Conservation (phyloP, 2,888 invertebrate genomes). For the Phaonia tiefii region DNA sequence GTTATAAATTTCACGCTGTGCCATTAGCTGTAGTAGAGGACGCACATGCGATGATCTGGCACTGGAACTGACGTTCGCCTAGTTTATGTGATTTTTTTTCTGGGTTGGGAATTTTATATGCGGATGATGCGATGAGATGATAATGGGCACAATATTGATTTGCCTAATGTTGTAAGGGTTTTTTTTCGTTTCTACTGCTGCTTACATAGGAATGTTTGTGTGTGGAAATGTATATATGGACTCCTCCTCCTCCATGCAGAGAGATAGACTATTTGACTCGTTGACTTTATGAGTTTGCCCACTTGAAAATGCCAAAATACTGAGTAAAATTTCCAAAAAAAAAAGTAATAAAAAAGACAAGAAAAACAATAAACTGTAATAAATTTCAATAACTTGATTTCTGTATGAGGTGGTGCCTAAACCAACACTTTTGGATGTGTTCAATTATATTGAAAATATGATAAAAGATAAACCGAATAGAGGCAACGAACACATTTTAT, state of each 20-base stretch:
- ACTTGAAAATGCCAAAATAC: slow-evolving; percentile 31
- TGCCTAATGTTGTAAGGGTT: slow-evolving; percentile 18
- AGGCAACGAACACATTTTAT: slow-evolving; percentile 12
- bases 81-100: not conserved
- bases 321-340: not conserved
- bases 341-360: not conserved
- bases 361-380: slow-evolving; percentile 25
- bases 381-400: slow-evolving; percentile 36
- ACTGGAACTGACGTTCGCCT: not conserved
- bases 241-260: not conserved
- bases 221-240: not conserved
- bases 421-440: slow-evolving; percentile 28
- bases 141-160: slow-evolving; percentile 18
- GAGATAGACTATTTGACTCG: not conserved
- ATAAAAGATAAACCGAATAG: slow-evolving; percentile 17
- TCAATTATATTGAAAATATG: slow-evolving; percentile 36
- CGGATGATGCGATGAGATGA: slow-evolving; percentile 12
- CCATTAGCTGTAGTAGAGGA: slow-evolving; percentile 26
- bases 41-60: not conserved
- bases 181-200: not conserved
- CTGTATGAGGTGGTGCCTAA: slow-evolving; percentile 26
- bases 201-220: too few species aligned
- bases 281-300: slow-evolving; percentile 17
- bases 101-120: not conserved
- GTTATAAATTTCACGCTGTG: slow-evolving; percentile 56